These are phyloP conservation scores for Premnoplex brunnescens DNA, from an alignment of 2,797 vertebrate species.

Conservation along the genomic window DNA sequence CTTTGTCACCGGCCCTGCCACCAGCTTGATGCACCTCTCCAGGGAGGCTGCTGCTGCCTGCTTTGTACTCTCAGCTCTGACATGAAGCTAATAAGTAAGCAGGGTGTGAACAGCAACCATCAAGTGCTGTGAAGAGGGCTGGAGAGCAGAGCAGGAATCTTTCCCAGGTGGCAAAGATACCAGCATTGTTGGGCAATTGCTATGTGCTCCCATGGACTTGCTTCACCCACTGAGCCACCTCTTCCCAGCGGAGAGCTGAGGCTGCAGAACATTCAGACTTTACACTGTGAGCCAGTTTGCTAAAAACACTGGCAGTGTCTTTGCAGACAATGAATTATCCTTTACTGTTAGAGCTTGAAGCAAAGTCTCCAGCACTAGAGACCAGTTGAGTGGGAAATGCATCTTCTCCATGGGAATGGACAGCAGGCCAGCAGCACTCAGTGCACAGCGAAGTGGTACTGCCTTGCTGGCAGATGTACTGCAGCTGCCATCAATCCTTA, in stretches of 20 bases:
- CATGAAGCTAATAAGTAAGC: neutral
- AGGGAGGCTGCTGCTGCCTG: neutral
- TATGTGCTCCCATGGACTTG: accelerated
- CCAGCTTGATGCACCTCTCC: accelerated
- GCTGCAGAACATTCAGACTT: neutral
- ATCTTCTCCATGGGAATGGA: neutral
- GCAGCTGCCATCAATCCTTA: neutral
- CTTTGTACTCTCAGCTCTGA: neutral
- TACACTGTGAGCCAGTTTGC: accelerated
- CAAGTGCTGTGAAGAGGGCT: neutral
- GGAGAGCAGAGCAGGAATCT: neutral
- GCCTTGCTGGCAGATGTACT: neutral
- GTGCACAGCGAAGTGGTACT: neutral
- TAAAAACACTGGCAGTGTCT: neutral
- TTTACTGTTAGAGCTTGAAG: neutral
- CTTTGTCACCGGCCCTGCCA: neutral
- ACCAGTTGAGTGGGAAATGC: neutral
- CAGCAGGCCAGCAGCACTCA: neutral
- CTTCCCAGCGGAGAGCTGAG: accelerated
- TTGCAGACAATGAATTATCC: neutral
- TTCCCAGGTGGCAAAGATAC: neutral
- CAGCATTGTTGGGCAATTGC: accelerated
- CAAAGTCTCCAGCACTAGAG: neutral
- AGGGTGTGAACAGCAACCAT: neutral
- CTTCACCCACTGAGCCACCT: accelerated